phyloP scores from a whole-genome alignment of 2,113 vertebrate genomes.

The Megaceryle maxima region DNA sequence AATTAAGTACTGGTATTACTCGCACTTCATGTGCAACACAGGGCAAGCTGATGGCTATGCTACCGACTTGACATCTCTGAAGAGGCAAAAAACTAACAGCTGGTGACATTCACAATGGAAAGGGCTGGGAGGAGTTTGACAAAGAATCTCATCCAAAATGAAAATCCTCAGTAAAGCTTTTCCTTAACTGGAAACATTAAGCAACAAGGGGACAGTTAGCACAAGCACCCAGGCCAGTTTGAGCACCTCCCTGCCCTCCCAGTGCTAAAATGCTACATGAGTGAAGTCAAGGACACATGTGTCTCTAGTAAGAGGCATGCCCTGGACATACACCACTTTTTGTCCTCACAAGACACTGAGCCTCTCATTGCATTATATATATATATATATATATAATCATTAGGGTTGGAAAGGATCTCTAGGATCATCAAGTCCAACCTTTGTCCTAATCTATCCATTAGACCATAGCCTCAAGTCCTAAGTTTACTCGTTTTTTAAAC shows the following conservation, averaged over 20 bases:
- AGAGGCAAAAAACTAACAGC: slow-evolving; percentile 15
- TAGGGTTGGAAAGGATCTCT: too few species aligned
- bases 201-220: not conserved
- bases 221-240: not conserved
- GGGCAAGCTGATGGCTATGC: not conserved
- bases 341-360: not conserved
- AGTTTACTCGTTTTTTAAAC: too few species aligned
- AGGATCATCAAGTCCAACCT: too few species aligned
- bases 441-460: too few species aligned
- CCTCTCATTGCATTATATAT: not conserved
- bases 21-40: not conserved
- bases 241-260: not conserved
- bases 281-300: not conserved
- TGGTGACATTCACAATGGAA: not conserved
- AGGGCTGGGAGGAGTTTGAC: not conserved
- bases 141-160: not conserved
- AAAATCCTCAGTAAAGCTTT: not conserved
- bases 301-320: not conserved
- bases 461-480: too few species aligned
- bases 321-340: not conserved
- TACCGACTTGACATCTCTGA: not conserved
- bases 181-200: not conserved
- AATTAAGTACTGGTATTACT: slow-evolving; percentile 38
- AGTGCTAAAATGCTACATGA: not conserved
- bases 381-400: too few species aligned